These are phyloP conservation scores for Helogale parvula DNA, from an alignment of 2,113 vertebrate genomes.

Conservation along the genomic window DNA sequence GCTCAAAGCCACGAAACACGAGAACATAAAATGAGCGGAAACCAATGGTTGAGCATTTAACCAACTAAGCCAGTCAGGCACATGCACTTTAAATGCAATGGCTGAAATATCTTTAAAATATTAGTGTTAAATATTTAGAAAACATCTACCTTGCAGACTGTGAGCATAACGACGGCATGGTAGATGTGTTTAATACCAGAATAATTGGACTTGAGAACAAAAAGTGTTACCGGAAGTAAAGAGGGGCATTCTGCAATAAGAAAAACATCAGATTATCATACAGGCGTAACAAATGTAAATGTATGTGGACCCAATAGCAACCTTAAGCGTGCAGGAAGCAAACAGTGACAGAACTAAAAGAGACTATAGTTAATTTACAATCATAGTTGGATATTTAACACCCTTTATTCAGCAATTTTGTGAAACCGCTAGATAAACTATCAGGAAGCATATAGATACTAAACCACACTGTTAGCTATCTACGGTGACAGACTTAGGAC, in stretches of 20 bases:
- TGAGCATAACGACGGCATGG: background rate
- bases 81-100: background rate
- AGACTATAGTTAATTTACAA: too few species aligned
- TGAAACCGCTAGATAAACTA: accelerated
- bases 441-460: accelerated
- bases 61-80: too few species aligned
- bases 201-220: background rate
- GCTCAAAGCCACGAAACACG: too few species aligned
- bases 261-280: background rate
- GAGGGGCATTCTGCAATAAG: background rate
- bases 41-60: too few species aligned
- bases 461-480: accelerated
- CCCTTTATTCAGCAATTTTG: background rate
- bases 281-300: accelerated
- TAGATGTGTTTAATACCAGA: background rate
- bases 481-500: background rate
- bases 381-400: accelerated
- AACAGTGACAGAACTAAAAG: accelerated
- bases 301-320: background rate
- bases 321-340: too few species aligned
- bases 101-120: background rate
- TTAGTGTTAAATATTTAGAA: background rate
- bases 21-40: too few species aligned
- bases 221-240: background rate
- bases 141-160: background rate